A percentile compares a stretch with the other conserved stretches of the same genome.
phyloP scores from a whole-genome alignment of 1,140 invertebrate genomes.

The Brachionus koreanus region DNA sequence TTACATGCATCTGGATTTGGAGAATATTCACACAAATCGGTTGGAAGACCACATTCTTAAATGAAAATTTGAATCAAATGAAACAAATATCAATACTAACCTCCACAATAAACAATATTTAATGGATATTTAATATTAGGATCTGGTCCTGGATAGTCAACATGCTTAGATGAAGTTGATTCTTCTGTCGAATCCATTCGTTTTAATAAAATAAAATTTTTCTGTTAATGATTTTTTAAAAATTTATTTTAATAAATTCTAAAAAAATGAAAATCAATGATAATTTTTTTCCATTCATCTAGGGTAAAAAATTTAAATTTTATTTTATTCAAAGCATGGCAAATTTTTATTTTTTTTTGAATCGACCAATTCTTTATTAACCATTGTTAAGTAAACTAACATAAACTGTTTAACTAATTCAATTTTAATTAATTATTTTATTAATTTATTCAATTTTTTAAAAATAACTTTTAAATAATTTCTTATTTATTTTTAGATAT shows the following conservation, averaged over 20 bases:
- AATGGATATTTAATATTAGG: conserved; percentile 37
- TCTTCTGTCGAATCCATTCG: neutral
- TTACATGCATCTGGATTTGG: conserved; percentile 30
- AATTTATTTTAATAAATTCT: conserved; percentile 16
- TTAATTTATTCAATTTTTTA: too few species aligned
- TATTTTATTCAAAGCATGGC: neutral
- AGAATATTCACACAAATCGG: conserved; percentile 38
- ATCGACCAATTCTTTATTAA: neutral
- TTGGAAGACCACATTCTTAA: conserved; percentile 23
- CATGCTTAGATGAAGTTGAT: neutral
- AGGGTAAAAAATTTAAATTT: neutral
- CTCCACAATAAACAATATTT: conserved; percentile 38
- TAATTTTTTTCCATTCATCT: neutral
- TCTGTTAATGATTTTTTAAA: neutral
- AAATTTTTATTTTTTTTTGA: neutral
- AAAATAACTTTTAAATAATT: too few species aligned
- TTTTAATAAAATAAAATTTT: neutral
- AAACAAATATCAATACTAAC: neutral
- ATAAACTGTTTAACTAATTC: too few species aligned
- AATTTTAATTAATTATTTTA: too few species aligned
- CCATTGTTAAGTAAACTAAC: too few species aligned
- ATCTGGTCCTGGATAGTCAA: conserved; percentile 15
- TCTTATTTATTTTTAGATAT: too few species aligned
- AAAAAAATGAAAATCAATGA: neutral
- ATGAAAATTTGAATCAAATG: neutral